A percentile compares a stretch with the other conserved stretches of the same genome.
phyloP scores from a whole-genome alignment of 2,113 vertebrate species.

The Chaenogobius annularis region DNA sequence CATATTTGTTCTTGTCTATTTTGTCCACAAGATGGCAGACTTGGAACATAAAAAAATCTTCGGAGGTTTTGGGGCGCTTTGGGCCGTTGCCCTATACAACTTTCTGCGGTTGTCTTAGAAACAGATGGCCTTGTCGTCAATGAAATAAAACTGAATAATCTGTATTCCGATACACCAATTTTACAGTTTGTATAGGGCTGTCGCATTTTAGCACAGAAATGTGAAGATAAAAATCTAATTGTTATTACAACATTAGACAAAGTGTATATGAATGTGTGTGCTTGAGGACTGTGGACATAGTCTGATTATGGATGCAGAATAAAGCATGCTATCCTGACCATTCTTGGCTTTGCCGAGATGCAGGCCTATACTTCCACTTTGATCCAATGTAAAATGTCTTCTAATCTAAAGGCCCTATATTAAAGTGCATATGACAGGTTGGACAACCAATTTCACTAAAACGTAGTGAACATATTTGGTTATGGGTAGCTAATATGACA shows the following conservation, averaged over 20 bases:
- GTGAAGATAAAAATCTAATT: no score
- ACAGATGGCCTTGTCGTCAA: no score
- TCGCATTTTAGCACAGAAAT: no score
- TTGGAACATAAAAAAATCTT: constrained; percentile 19
- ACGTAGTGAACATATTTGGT: no score
- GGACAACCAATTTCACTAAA: no score
- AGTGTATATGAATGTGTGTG: no score
- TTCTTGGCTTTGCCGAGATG: not conserved
- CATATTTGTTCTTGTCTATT: no score
- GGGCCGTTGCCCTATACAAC: no score
- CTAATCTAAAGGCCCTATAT: not conserved
- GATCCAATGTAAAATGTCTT: constrained; percentile 4
- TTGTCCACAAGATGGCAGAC: constrained; percentile 48
- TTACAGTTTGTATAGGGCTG: no score
- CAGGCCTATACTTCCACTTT: not conserved
- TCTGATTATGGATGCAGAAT: not conserved
- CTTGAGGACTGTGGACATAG: not conserved
- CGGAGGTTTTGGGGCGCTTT: not conserved
- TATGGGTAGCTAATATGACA: no score
- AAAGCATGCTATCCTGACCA: not conserved
- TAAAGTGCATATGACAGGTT: not conserved
- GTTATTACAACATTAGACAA: no score
- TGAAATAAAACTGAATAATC: not conserved
- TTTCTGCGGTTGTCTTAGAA: no score
- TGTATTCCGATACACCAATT: not conserved